Conservation (phyloP, 2,113 vertebrate species). For the Cyanocitta stelleri region DNA sequence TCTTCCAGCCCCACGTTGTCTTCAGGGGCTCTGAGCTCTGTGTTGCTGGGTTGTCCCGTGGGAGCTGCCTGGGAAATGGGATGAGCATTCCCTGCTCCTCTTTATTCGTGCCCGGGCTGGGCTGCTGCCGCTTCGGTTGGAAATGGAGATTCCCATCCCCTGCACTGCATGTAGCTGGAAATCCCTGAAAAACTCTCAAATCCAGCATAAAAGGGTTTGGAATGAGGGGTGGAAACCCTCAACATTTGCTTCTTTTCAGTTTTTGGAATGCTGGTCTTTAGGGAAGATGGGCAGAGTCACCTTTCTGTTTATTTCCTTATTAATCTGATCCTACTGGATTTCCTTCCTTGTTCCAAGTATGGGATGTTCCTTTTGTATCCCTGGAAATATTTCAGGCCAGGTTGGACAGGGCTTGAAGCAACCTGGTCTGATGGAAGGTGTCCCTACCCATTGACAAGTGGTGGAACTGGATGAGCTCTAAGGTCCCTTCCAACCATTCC, state of each 20-base stretch:
- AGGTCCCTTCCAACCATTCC: background rate
- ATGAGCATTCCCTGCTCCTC: background rate
- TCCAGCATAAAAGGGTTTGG: background rate
- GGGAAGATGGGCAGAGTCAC: background rate
- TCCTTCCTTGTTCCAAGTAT: background rate
- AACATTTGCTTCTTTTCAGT: background rate
- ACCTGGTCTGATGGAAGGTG: background rate
- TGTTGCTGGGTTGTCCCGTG: background rate
- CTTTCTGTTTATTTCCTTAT: background rate
- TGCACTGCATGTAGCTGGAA: background rate
- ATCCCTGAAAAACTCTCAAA: background rate
- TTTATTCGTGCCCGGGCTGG: fast-evolving
- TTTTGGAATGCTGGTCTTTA: background rate
- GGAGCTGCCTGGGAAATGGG: background rate
- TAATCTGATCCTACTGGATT: background rate
- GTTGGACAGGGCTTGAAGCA: background rate
- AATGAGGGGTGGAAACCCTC: fast-evolving
- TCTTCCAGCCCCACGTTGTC: fast-evolving
- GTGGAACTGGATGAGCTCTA: background rate
- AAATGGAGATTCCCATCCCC: background rate
- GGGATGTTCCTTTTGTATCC: background rate
- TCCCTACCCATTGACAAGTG: background rate
- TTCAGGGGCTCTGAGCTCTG: background rate
- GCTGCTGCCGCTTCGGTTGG: background rate
- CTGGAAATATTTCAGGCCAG: background rate